A percentile compares a stretch with the other conserved stretches of the same genome.
phyloP scores from a whole-genome alignment of 1,140 invertebrate species.

The Cotesia typhae region DNA sequence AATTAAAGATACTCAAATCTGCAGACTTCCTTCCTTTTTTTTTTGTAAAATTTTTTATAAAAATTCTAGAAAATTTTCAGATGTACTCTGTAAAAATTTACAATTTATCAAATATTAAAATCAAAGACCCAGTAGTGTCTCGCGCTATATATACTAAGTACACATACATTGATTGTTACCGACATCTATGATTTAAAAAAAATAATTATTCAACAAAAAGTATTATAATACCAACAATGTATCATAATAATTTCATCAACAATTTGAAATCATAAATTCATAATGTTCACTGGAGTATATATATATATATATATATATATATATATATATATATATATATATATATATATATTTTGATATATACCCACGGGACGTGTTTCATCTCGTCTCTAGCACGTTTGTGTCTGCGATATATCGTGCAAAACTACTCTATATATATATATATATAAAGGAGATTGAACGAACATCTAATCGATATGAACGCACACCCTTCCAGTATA shows the following conservation, averaged over 20 bases:
- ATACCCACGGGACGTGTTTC: constrained; percentile 19
- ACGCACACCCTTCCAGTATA: constrained; percentile 24
- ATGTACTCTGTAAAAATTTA: too few species aligned
- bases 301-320: not conserved
- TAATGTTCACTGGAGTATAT: not conserved
- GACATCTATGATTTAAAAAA: too few species aligned
- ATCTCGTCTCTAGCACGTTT: constrained; percentile 14
- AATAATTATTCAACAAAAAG: too few species aligned
- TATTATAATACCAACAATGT: not conserved
- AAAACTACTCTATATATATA: not conserved
- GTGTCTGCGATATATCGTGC: not conserved
- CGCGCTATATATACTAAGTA: too few species aligned
- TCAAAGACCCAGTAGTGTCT: too few species aligned
- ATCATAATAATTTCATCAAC: not conserved
- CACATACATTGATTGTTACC: too few species aligned
- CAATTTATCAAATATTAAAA: too few species aligned
- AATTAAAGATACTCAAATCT: too few species aligned
- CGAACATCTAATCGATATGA: constrained; percentile 34
- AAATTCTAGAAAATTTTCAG: too few species aligned
- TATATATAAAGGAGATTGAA: not conserved
- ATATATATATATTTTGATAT: not conserved
- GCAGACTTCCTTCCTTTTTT: too few species aligned
- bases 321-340: not conserved
- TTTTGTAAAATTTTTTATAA: too few species aligned
- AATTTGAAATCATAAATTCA: constrained; percentile 18